Percentiles rank a stretch among this genome's conserved stretches.
phyloP scores from a whole-genome alignment of 2,888 invertebrate genomes.

The Meganola albula region DNA sequence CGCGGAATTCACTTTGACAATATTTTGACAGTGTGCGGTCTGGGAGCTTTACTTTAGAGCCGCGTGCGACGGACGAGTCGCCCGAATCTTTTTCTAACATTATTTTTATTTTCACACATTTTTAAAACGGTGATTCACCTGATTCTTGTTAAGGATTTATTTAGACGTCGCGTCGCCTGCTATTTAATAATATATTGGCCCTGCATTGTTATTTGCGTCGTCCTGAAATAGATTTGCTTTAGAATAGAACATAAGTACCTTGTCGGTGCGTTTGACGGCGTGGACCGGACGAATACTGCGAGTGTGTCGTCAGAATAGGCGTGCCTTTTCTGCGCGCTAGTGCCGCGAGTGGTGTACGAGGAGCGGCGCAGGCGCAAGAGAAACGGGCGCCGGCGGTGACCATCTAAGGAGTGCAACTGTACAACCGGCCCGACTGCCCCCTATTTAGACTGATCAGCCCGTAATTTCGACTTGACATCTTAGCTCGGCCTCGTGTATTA shows the following conservation, averaged over 20 bases:
- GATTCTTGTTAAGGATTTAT: slow-evolving; percentile 49
- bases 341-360: slow-evolving; percentile 17
- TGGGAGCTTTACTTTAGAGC: slow-evolving; percentile 53
- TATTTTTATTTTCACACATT: slow-evolving; percentile 46
- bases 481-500: slow-evolving; percentile 34
- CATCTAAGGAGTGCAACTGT: slow-evolving; percentile 71
- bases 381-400: slow-evolving; percentile 60
- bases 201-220: slow-evolving; percentile 26
- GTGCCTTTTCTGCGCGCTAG: slow-evolving; percentile 25
- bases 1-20: slow-evolving; percentile 75
- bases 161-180: too few species aligned
- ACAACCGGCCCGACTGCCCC: slow-evolving; percentile 62
- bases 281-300: slow-evolving; percentile 16
- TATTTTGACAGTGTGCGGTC: slow-evolving; percentile 74
- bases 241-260: slow-evolving; percentile 25
- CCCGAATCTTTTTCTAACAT: slow-evolving; percentile 42
- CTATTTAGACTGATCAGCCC: slow-evolving; percentile 59
- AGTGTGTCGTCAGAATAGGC: slow-evolving; percentile 23
- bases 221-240: slow-evolving; percentile 22
- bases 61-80: slow-evolving; percentile 39
- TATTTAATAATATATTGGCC: slow-evolving; percentile 31
- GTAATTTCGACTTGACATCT: slow-evolving; percentile 52
- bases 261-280: slow-evolving; percentile 20
- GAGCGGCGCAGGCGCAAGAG: slow-evolving; percentile 35
- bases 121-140: slow-evolving; percentile 41